phyloP scores from a whole-genome alignment of 2,797 vertebrate genomes.

The Chiloscyllium punctatum region DNA sequence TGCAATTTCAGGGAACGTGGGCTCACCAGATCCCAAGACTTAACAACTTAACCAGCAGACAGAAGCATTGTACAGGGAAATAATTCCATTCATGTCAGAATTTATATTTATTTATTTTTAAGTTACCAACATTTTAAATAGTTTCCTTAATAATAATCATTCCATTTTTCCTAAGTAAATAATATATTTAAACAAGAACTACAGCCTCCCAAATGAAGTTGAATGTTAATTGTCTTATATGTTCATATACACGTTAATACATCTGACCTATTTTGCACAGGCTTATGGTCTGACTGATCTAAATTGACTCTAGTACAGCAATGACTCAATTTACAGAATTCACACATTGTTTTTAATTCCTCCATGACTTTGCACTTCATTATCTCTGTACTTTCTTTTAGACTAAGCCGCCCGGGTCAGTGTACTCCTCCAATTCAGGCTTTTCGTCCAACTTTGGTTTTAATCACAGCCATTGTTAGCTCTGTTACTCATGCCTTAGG shows the following conservation, averaged over 20 bases:
- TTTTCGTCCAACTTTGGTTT: not conserved
- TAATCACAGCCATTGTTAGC: not conserved
- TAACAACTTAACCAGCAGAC: not conserved
- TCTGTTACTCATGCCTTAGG: not conserved
- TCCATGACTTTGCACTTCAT: not conserved
- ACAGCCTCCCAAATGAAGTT: not conserved
- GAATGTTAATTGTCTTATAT: not conserved
- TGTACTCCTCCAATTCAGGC: not conserved
- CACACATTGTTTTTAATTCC: not conserved
- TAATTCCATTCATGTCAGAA: not conserved
- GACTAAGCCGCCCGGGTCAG: not conserved
- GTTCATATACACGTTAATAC: not conserved
- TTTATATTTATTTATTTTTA: not conserved
- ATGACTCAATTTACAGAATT: not conserved
- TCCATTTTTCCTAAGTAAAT: not conserved
- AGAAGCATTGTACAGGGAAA: not conserved
- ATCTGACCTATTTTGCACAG: not conserved
- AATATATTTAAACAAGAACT: not conserved
- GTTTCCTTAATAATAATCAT: not conserved
- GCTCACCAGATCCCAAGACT: not conserved
- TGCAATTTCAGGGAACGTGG: not conserved
- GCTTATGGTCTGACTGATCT: not conserved
- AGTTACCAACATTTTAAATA: not conserved
- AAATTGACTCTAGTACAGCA: not conserved
- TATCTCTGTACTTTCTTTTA: not conserved